Evolutionary conservation across 1,140 invertebrate species (phyloP), one percentile per base, ranked within the genome.

Genomic region (Aculops lycopersici): DNA sequence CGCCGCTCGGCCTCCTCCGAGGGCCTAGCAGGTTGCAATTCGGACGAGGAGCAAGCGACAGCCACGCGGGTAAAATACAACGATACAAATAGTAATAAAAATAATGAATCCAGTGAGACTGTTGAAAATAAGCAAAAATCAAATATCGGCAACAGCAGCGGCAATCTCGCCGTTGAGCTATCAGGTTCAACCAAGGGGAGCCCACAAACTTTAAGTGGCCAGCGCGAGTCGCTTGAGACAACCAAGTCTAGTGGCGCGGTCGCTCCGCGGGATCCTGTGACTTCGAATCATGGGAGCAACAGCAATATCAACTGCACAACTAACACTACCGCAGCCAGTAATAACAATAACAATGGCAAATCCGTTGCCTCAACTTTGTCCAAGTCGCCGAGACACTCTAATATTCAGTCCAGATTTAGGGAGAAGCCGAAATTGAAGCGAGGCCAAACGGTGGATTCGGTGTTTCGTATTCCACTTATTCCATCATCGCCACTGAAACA

Each of bases 21-120:
- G 21, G 35, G 39, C 19, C n/a, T 45, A n/a, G 43, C 43, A 13
- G 19, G 42, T 8, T 39, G 41, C 1, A 40, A 42, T 21, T 40
- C 43, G 16, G 48, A 50, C 36, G 37, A 41, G 3, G 45, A 48
- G 17, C 43, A 48, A 38, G 36, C 44, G 31, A 67, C 70, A 51
- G 66, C 69, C 4, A 59, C 71, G 3, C 72, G 69, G 69, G 70
- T n/a, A n/a, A n/a, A n/a, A n/a, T n/a, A n/a, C n/a, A n/a, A n/a
- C n/a, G n/a, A n/a, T n/a, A n/a, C n/a, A n/a, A n/a, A n/a, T n/a
- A n/a, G n/a, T n/a, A n/a, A n/a, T n/a, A n/a, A n/a, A n/a, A 8
- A n/a, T 31, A 8, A 8, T 31, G 24, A 8, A 8, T 8, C 24
- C 8, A 31, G 24, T 31, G 24, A 31, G 24, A 31, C 24, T 8